These are phyloP conservation scores for Chrosomus eos DNA, from an alignment of 2,797 vertebrate species.

Conservation along the genomic window DNA sequence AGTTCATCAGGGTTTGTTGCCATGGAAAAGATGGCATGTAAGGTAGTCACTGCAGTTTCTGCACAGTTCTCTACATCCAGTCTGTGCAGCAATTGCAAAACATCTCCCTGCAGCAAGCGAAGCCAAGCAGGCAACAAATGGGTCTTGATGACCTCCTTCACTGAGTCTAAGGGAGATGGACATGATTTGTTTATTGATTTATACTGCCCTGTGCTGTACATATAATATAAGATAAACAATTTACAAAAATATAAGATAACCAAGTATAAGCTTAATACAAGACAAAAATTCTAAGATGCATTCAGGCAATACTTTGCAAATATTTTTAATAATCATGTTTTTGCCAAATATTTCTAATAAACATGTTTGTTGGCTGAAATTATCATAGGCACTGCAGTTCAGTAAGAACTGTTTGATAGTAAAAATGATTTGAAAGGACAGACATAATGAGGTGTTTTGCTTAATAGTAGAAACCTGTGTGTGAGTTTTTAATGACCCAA, in stretches of 20 bases:
- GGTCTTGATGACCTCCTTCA: slow-evolving; percentile 84
- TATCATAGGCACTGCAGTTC: neutral
- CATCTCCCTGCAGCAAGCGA: slow-evolving; percentile 78
- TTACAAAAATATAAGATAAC: neutral
- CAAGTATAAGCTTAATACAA: neutral
- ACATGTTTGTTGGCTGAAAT: neutral
- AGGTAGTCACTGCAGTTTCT: slow-evolving; percentile 80
- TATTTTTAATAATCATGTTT: neutral
- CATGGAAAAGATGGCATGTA: slow-evolving; percentile 82
- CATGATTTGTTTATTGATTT: neutral
- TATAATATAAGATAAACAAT: neutral
- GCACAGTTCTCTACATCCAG: slow-evolving; percentile 94
- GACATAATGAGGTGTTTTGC: neutral
- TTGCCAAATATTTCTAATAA: neutral
- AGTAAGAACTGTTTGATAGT: neutral
- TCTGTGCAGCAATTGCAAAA: slow-evolving; percentile 88
- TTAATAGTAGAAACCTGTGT: neutral
- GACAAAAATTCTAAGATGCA: neutral
- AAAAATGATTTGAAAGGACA: neutral
- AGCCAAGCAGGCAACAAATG: slow-evolving; percentile 90
- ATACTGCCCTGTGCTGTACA: neutral
- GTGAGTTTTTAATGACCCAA: neutral
- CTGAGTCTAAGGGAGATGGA: slow-evolving; percentile 74
- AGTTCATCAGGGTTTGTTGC: slow-evolving; percentile 74
- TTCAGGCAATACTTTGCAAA: neutral